phyloP scores from a whole-genome alignment of 1,140 invertebrate genomes.

The Tribolium madens region DNA sequence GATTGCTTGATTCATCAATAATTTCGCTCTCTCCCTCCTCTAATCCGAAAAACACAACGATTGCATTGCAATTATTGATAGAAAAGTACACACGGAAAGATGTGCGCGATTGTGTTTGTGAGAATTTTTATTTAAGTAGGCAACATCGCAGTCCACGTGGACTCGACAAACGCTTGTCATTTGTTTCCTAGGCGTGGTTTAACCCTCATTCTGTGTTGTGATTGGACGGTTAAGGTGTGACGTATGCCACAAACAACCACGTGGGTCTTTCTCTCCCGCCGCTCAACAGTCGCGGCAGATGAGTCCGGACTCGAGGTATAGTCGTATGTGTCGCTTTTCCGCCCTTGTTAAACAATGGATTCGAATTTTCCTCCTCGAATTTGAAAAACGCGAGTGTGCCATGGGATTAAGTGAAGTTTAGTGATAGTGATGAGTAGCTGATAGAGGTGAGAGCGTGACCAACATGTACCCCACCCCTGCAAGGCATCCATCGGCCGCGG shows the following conservation, averaged over 20 bases:
- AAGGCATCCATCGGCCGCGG: slow-evolving; percentile 72
- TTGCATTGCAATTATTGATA: neutral
- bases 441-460: slow-evolving; percentile 49
- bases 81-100: neutral
- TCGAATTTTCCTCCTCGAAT: slow-evolving; percentile 1
- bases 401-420: neutral
- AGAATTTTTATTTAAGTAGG: slow-evolving; percentile 20
- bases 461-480: slow-evolving; percentile 73
- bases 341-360: slow-evolving; percentile 49
- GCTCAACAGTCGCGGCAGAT: slow-evolving; percentile 48
- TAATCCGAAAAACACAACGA: too few species aligned
- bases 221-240: slow-evolving; percentile 50
- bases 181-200: neutral
- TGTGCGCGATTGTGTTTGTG: neutral
- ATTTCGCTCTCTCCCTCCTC: too few species aligned
- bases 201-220: neutral
- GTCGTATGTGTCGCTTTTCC: slow-evolving; percentile 28
- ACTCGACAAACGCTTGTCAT: slow-evolving; percentile 48
- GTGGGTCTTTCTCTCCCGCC: slow-evolving; percentile 33
- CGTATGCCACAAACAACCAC: slow-evolving; percentile 55
- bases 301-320: slow-evolving; percentile 40
- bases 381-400: neutral
- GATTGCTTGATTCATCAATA: too few species aligned
- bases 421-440: slow-evolving; percentile 37
- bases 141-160: slow-evolving; percentile 54